Conservation (phyloP, 2,797 vertebrate species). For the Eulemur rubriventer region DNA sequence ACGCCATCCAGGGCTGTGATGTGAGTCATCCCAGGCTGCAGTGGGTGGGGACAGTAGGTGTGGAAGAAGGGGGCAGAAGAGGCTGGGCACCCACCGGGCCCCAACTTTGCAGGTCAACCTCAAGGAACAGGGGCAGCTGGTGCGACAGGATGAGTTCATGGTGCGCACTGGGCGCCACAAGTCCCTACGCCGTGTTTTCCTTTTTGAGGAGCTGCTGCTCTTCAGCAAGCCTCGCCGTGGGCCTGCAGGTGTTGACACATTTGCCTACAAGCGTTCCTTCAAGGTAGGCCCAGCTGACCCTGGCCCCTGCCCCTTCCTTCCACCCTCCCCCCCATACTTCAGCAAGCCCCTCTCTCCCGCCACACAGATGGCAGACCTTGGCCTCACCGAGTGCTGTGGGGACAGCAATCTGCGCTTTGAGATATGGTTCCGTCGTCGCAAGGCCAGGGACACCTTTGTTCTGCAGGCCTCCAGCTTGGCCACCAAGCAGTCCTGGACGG, state of each 20-base stretch:
- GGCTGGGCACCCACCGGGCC: not conserved
- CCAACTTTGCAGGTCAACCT: conserved; percentile 92
- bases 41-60: not conserved
- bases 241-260: conserved; percentile 91
- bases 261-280: conserved; percentile 96
- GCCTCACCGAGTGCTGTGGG: conserved; percentile 94
- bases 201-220: conserved; percentile 96
- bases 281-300: conserved; percentile 86
- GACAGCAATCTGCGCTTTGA: conserved; percentile 93
- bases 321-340: not conserved
- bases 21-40: conserved; percentile 78
- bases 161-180: conserved; percentile 93
- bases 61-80: not conserved
- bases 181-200: conserved; percentile 94
- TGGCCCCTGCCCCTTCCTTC: too few species aligned
- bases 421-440: conserved; percentile 97
- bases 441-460: conserved; percentile 92
- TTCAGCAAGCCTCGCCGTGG: conserved; percentile 96
- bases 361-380: conserved; percentile 94
- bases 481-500: conserved; percentile 93
- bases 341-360: not conserved
- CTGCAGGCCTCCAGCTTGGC: conserved; percentile 90
- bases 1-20: conserved; percentile 89
- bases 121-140: conserved; percentile 97
- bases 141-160: conserved; percentile 95